Evolutionary conservation across 2,888 invertebrate species (phyloP).

Genomic region (Platycheirus albimanus): DNA sequence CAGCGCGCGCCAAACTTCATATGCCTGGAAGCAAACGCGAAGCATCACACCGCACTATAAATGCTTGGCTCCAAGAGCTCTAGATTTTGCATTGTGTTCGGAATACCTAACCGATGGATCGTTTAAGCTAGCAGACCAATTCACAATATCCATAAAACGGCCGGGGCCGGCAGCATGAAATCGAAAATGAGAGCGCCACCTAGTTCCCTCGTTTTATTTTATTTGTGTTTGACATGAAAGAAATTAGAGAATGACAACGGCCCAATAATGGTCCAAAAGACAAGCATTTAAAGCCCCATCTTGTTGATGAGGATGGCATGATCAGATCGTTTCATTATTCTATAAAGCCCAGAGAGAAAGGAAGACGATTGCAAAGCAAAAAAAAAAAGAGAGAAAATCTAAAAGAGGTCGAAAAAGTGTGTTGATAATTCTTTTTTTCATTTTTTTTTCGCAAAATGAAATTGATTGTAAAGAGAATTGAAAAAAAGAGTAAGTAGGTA

Average conservation of each 20-base stretch:
- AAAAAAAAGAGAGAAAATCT: constrained; percentile 74
- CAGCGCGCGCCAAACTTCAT: constrained; percentile 17
- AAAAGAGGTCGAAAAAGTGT: constrained; percentile 74
- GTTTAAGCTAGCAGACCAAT: constrained; percentile 43
- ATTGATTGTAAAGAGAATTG: constrained; percentile 47
- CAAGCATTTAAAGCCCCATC: constrained; percentile 54
- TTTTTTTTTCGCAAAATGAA: constrained; percentile 43
- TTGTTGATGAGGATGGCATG: constrained; percentile 39
- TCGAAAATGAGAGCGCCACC: constrained; percentile 73
- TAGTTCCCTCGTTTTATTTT: constrained; percentile 57
- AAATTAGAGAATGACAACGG: constrained; percentile 68
- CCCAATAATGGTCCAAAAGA: constrained; percentile 64
- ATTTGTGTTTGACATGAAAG: constrained; percentile 35
- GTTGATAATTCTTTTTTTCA: constrained; percentile 31
- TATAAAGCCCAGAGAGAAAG: constrained; percentile 53
- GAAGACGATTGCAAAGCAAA: constrained; percentile 72
- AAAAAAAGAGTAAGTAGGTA: constrained; percentile 36
- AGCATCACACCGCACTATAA: neutral
- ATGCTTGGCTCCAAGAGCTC: too few relatives aligned
- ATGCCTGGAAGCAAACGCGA: neutral
- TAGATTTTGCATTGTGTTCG: constrained; percentile 13
- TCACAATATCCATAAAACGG: constrained; percentile 30
- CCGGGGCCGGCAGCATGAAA: constrained; percentile 55
- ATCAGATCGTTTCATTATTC: constrained; percentile 48
- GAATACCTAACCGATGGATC: constrained; percentile 15